Percentiles rank a stretch among this genome's conserved stretches.
phyloP scores from a whole-genome alignment of 2,113 vertebrate species.

The Phylloscopus trochiloides region DNA sequence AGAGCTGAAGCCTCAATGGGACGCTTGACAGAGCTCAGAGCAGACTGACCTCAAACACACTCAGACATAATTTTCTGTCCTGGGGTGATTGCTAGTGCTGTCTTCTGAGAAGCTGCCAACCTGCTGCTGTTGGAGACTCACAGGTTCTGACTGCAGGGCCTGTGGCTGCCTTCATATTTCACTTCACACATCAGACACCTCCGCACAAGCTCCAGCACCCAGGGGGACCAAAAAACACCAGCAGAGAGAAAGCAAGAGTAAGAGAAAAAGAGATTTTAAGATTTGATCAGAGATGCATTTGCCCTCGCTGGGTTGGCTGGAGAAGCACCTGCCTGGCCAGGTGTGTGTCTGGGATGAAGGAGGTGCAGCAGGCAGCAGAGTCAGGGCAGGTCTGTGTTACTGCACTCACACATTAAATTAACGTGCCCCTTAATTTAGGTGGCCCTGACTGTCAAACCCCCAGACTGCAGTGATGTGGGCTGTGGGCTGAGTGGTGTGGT shows the following conservation, averaged over 20 bases:
- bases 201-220: background rate
- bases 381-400: background rate
- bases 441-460: background rate
- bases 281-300: background rate
- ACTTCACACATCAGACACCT: background rate
- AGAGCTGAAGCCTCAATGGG: background rate
- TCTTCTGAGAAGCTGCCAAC: background rate
- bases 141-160: background rate
- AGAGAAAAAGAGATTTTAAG: background rate
- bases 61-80: background rate
- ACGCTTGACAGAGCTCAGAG: background rate
- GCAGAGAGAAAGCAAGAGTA: background rate
- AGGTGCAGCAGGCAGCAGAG: background rate
- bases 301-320: fast-evolving
- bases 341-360: background rate
- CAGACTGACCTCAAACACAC: background rate
- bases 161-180: background rate
- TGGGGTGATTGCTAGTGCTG: background rate
- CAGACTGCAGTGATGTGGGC: background rate
- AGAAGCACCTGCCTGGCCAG: background rate
- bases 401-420: background rate
- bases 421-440: background rate
- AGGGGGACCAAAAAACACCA: background rate
- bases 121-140: background rate
- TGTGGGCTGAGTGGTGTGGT: background rate